Base-by-base conservation (phyloP, 1,140 invertebrate genomes). In the Microvelia longipes region DNA sequence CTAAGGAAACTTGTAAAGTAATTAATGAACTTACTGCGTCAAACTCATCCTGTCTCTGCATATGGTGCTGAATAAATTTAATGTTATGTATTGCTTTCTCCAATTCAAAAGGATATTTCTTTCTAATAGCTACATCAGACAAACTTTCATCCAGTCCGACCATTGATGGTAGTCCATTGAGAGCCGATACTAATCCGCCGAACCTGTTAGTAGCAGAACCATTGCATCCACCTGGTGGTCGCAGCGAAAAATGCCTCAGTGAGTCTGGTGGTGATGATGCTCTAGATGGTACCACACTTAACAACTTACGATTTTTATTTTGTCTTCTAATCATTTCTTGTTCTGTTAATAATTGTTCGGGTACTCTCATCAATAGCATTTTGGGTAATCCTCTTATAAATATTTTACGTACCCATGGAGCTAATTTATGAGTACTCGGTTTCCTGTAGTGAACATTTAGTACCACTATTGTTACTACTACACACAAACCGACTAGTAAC, bases 361-460 rank as follows among this genome's bases (percentile, higher is more conserved):
- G 90, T 1, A 91, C 90, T 63, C 91, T 81, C 92, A 96, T 95
- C 30, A 93, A 78, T 5, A 96, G 79, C 24, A 94, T 75, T 73
- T 90, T 92, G 0, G 93, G 93, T 19, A 96, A 81, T 66, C 86
- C 84, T 73, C 90, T 86, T 75, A 94, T 93, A 79, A 98, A 98
- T 72, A 97, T 86, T 70, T 85, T 86, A 64, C 92, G 82, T 5
- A 96, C 88, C 92, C 93, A 96, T 0, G 90, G 90, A 0, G 91
- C 87, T 92, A 98, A 97, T 80, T 92, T 91, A 79, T 99, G 96
- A 0, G 97, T 99, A 73, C 94, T 94, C 1, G 98, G 96, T 77
- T 98, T 98, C 1, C 98, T 90, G 78, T 98, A 99, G 79, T 99
- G 97, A n/a, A 99, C 91, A 79, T 99, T 99, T 28, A 99, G 82